These are phyloP conservation scores for Philereme vetulata DNA, from an alignment of 2,888 invertebrate species.

Conservation along the genomic window DNA sequence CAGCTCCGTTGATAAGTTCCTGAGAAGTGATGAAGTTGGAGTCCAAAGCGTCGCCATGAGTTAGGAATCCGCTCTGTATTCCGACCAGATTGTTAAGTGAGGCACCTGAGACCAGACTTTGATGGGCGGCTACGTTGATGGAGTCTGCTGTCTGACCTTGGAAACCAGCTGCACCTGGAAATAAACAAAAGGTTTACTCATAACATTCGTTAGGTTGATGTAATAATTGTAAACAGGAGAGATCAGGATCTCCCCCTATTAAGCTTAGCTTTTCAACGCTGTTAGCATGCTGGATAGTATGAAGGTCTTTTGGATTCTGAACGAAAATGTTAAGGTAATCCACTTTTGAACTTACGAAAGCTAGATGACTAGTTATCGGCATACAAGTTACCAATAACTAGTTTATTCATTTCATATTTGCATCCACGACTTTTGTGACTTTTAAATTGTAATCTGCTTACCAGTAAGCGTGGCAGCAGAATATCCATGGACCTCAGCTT, in stretches of 20 bases:
- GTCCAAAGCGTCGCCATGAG: constrained; percentile 61
- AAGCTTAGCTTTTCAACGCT: no score
- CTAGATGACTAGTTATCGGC: no score
- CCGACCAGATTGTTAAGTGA: constrained; percentile 73
- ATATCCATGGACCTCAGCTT: constrained; percentile 76
- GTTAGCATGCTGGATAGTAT: no score
- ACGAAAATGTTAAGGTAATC: no score
- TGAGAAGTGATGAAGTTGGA: constrained; percentile 72
- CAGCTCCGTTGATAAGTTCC: constrained; percentile 56
- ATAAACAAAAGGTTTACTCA: background rate
- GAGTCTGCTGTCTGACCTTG: constrained; percentile 76
- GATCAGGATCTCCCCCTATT: no score
- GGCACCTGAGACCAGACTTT: constrained; percentile 75
- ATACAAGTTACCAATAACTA: no score
- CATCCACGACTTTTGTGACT: no score
- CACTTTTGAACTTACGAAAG: no score
- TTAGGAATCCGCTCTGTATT: constrained; percentile 69
- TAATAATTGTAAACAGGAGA: no score
- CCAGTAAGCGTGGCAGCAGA: constrained; percentile 72
- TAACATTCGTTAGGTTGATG: no score
- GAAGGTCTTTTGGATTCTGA: no score
- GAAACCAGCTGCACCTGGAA: constrained; percentile 72
- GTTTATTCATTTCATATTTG: no score
- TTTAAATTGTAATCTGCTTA: constrained; percentile 34
- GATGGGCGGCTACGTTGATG: constrained; percentile 76